Evolutionary conservation across 2,113 vertebrate genomes (phyloP), one percentile per base, ranked within the genome.

Genomic region (Mormyrus lacerda): DNA sequence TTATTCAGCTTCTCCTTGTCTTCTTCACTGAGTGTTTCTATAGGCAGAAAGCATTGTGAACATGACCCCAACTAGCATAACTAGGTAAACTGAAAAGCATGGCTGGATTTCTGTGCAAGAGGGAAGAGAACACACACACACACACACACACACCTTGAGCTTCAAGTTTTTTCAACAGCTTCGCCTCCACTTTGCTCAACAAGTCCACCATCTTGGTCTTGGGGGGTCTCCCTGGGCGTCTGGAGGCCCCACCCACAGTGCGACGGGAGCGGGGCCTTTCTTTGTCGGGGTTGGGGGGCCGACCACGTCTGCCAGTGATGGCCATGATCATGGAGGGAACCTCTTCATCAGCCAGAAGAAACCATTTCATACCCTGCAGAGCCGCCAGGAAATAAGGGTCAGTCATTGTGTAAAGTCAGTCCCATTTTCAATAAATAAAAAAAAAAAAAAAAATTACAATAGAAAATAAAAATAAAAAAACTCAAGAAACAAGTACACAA

Each of bases 321-420:
- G 98, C 97, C 95, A 98, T 97, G 94, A 99, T 99, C 93, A 98
- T 98, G 0, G 97, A 97, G 0, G 98, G 98, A 90, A 99, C 96
- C 93, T 99, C 97, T 90, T 99, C 98, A 19, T 97, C 96, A 53
- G 96, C 97, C 92, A 99, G 93, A 47, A 96, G 94, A 83, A 97
- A 94, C 98, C 98, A 99, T 90, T 97, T 96, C 91, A 93, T 45
- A 7, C 97, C 98, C 98, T 99, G 94, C 0, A 53, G 92, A 13
- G 21, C 24, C 10, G 45, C 6, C 73, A 7, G 79, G 4, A 19
- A 76, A 91, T 17, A 82, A 83, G 45, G 19, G n/a, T 11, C 1
- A 76, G 27, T 55, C 35, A 76, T 17, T 3, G 24, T 39, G 82
- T 11, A n/a, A 87, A 48, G 4, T 27, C 31, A 27, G n/a, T 1